Evolutionary conservation across 2,113 vertebrate species (phyloP), one percentile per base, ranked within the genome.

Genomic region (Phyllopteryx taeniolatus): DNA sequence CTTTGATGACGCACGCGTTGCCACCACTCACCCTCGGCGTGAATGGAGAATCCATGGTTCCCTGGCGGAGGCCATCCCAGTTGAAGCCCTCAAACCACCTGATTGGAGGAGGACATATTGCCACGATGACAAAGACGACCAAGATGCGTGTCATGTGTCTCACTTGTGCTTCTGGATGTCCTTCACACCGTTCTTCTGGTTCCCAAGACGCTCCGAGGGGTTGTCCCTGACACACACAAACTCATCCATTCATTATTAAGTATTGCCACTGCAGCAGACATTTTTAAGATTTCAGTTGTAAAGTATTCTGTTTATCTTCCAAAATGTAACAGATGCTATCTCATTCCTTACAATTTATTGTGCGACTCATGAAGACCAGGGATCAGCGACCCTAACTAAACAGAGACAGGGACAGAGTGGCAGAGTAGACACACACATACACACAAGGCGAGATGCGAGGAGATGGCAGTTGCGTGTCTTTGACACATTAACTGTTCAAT

Each of bases 11-110:
- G 10, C n/a, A n/a, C 46, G 35, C 43, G 22, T 1, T 31, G 51
- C 17, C 17, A 17, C 8, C 35, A n/a, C 90, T 15, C 72, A 92
- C 92, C 2, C 62, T 66, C 4, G 91, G 93, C 0, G 81, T 87
- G 70, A 86, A 90, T 0, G 91, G 91, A 5, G 92, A 76, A 27
- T 74, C 83, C 0, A 91, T 51, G 67, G 85, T 92, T 44, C 89
- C 89, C 71, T 92, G 89, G 0, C 87, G 87, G 13, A 93, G 82
- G 19, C 93, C 92, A 4, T 92, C 91, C 92, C 91, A 93, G 83
- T 93, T 92, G 76, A 93, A 93, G 10, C 92, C 92, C 63, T 93
- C 93, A n/a, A 93, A 93, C 93, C 93, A 93, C 81, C 93, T 93
- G 87, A 47, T 14, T 13, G 78, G 71, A 33, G 31, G 59, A 61